A percentile compares a stretch with the other conserved stretches of the same genome.
Conservation (phyloP, 30 jellyfish, hydroid and myxozoan genomes). For the Clytia hemisphaerica region DNA sequence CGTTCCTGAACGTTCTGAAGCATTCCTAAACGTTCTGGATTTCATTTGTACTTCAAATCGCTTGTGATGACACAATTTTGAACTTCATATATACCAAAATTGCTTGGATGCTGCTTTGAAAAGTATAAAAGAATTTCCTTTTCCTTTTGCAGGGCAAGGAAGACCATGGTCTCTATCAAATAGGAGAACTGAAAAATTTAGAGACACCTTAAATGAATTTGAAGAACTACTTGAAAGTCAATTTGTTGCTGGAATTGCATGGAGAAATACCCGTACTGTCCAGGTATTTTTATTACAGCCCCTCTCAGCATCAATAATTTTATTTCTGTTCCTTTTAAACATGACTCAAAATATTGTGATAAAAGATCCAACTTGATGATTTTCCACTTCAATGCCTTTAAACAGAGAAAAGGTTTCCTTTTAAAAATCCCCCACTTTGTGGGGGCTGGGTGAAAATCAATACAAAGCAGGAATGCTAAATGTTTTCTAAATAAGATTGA, state of each 20-base stretch:
- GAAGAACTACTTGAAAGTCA: conserved; percentile 19
- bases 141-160: conserved; percentile 40
- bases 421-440: too few species aligned
- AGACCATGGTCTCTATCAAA: conserved; percentile 43
- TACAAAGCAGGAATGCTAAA: too few species aligned
- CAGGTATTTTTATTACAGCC: conserved; percentile 34
- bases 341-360: neutral
- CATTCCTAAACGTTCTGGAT: too few species aligned
- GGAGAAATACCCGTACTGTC: conserved; percentile 50
- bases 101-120: neutral
- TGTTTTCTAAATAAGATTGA: too few species aligned
- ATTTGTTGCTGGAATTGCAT: neutral
- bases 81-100: neutral
- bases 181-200: conserved; percentile 63
- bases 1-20: too few species aligned
- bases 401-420: too few species aligned
- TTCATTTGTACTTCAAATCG: too few species aligned
- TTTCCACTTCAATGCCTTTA: too few species aligned
- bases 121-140: neutral
- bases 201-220: conserved; percentile 60
- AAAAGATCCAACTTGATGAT: neutral
- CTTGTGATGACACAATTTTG: neutral
- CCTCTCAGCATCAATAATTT: neutral
- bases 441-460: too few species aligned
- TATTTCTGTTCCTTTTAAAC: neutral